Conservation (phyloP, 2,888 invertebrate species). For the Stomorhina lunata region DNA sequence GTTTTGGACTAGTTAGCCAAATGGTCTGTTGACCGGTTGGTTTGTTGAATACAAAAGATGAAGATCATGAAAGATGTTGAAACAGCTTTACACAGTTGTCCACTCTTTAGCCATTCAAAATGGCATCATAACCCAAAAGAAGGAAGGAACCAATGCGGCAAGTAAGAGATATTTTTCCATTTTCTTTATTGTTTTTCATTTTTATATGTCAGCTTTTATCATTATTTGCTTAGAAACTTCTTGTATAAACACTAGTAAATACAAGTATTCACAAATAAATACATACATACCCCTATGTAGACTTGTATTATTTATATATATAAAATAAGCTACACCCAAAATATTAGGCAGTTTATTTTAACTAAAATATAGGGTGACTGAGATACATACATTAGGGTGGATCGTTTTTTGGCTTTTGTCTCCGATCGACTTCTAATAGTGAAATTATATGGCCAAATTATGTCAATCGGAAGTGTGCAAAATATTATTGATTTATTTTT, state of each 20-base stretch:
- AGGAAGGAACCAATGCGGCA: neutral
- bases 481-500: too few species aligned
- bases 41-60: neutral
- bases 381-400: too few species aligned
- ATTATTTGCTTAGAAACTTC: slow-evolving; percentile 12
- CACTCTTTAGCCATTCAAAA: neutral
- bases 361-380: too few species aligned
- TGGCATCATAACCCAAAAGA: neutral
- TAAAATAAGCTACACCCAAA: too few species aligned
- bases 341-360: too few species aligned
- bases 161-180: neutral
- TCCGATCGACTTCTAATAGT: too few species aligned
- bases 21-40: slow-evolving; percentile 19
- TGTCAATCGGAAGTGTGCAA: too few species aligned
- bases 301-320: too few species aligned
- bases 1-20: slow-evolving; percentile 27
- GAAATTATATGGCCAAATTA: too few species aligned
- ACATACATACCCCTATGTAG: too few species aligned
- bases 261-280: neutral
- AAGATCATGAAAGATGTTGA: neutral
- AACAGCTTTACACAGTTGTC: slow-evolving; percentile 7
- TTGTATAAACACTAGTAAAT: neutral
- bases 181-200: neutral
- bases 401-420: too few species aligned
- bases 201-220: neutral